These are phyloP conservation scores for Monoplex corrugatus DNA, from an alignment of 2,888 invertebrate genomes.

Conservation along the genomic window DNA sequence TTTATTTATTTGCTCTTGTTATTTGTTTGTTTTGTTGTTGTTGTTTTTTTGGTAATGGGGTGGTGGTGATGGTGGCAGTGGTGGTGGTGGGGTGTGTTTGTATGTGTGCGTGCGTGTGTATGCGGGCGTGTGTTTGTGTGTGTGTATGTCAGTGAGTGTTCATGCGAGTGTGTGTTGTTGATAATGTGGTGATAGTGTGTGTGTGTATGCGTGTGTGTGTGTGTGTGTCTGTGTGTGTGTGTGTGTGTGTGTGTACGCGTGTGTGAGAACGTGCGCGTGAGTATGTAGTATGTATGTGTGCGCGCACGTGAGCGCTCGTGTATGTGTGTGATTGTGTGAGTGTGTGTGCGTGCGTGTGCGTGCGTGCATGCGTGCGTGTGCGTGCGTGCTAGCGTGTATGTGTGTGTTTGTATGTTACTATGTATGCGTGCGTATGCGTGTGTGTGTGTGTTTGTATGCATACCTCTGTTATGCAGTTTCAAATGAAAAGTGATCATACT, in stretches of 20 bases:
- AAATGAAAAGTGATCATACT: too few relatives aligned
- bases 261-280: neutral
- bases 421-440: neutral
- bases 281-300: neutral
- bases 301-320: too few relatives aligned
- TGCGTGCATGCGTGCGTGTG: too few relatives aligned
- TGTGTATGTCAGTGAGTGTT: neutral
- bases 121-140: constrained; percentile 5
- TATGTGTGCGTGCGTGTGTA: neutral
- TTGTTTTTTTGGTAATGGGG: neutral
- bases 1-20: neutral
- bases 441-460: neutral
- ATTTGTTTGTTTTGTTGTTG: neutral
- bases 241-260: constrained; percentile 7
- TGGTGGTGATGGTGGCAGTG: neutral
- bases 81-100: neutral
- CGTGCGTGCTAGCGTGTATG: neutral
- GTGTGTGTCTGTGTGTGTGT: constrained; percentile 8
- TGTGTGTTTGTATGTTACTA: neutral
- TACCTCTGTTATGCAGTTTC: too few relatives aligned
- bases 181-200: neutral
- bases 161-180: neutral
- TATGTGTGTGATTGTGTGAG: too few relatives aligned
- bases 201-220: neutral
- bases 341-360: too few relatives aligned